A percentile compares a stretch with the other conserved stretches of the same genome.
phyloP scores from a whole-genome alignment of 37 sponge, comb jelly and placozoan genomes.

The Geodia barretti region DNA sequence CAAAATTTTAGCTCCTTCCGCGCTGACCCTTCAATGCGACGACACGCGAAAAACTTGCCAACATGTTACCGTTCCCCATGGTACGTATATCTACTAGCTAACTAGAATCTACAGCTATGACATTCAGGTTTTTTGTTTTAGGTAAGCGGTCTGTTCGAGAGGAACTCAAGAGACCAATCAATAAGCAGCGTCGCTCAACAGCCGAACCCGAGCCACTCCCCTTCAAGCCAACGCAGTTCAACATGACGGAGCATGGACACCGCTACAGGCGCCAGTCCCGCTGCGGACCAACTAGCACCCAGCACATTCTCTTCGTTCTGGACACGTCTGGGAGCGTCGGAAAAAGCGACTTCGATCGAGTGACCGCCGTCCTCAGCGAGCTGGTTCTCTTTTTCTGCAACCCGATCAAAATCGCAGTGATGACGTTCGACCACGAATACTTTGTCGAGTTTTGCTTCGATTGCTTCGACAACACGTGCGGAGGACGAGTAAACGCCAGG shows the following conservation, averaged over 20 bases:
- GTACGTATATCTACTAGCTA: not conserved
- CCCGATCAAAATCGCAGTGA: too few species aligned
- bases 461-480: too few species aligned
- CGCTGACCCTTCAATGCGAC: not conserved
- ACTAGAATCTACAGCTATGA: not conserved
- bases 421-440: too few species aligned
- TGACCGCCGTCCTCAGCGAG: too few species aligned
- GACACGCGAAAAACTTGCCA: not conserved
- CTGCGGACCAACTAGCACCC: not conserved
- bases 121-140: not conserved
- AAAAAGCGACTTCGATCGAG: too few species aligned
- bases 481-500: too few species aligned
- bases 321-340: constrained; percentile 17
- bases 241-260: not conserved
- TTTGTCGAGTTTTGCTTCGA: too few species aligned
- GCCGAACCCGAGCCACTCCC: not conserved
- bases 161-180: not conserved
- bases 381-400: too few species aligned
- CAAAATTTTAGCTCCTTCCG: not conserved
- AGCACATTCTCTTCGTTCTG: not conserved
- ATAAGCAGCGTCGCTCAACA: not conserved
- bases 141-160: not conserved
- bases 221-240: not conserved
- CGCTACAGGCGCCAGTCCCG: constrained; percentile 3
- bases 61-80: not conserved